Conservation (phyloP, 1,140 invertebrate species). For the Riptortus pedestris region DNA sequence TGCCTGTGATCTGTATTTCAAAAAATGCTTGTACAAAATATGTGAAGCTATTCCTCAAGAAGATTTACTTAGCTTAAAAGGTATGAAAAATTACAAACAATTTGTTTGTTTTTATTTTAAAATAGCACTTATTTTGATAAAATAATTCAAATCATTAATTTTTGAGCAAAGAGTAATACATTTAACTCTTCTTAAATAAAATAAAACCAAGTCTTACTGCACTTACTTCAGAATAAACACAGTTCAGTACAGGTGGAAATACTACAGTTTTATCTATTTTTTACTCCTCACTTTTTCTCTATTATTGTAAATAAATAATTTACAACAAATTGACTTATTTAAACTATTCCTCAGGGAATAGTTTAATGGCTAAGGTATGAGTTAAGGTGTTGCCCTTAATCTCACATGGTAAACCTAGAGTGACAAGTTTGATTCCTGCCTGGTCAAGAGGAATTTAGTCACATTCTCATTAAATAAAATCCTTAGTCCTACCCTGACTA, state of each 20-base stretch:
- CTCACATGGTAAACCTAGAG: no score
- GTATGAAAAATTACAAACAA: slow-evolving; percentile 12
- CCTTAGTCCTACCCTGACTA: no score
- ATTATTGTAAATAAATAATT: no score
- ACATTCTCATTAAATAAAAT: no score
- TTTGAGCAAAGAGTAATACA: background rate
- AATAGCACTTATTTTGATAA: background rate
- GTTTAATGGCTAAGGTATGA: no score
- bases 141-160: background rate
- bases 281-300: no score
- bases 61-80: background rate
- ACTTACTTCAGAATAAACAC: background rate
- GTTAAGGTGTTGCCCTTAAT: no score
- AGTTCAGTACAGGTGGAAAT: background rate
- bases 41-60: slow-evolving; percentile 48
- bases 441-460: no score
- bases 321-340: no score
- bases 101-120: background rate
- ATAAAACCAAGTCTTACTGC: background rate
- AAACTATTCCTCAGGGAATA: no score
- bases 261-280: background rate
- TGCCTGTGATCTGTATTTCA: slow-evolving; percentile 75
- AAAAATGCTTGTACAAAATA: slow-evolving; percentile 69
- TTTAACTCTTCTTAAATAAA: background rate
- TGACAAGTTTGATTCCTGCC: no score